phyloP scores from a whole-genome alignment of 2,888 invertebrate species.

The Lycaena phlaeas region DNA sequence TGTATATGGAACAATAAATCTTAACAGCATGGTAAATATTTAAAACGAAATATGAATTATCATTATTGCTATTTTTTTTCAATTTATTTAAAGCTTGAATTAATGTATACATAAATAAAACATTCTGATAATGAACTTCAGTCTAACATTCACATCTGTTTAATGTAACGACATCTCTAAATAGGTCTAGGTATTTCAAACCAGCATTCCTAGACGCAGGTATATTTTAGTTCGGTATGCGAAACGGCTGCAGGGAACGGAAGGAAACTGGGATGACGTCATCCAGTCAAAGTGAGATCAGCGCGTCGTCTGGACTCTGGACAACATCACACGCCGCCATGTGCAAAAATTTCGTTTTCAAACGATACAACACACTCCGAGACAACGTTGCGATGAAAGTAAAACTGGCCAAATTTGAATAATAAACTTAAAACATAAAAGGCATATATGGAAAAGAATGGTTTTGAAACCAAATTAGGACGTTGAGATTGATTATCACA shows the following conservation, averaged over 20 bases:
- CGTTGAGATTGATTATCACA: too few species aligned
- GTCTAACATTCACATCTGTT: too few species aligned
- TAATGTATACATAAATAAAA: too few species aligned
- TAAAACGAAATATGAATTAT: too few species aligned
- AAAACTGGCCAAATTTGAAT: background rate
- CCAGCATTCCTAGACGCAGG: constrained; percentile 10
- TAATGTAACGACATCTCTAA: constrained; percentile 2
- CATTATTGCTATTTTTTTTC: too few species aligned
- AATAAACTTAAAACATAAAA: background rate
- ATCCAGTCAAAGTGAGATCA: constrained; percentile 32
- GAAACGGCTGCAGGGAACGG: constrained; percentile 28
- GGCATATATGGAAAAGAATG: too few species aligned
- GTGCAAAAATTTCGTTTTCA: constrained; percentile 14
- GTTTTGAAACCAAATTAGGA: too few species aligned
- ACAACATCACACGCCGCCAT: constrained; percentile 17
- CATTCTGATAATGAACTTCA: too few species aligned
- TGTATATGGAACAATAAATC: too few species aligned
- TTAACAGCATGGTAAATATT: too few species aligned
- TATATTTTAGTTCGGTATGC: constrained; percentile 21
- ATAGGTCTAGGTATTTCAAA: constrained; percentile 10
- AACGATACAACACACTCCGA: background rate
- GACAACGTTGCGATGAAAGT: background rate
- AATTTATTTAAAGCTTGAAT: too few species aligned
- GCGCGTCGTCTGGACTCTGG: constrained; percentile 31
- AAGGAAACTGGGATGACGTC: constrained; percentile 49